Evolutionary conservation across 2,888 invertebrate species (phyloP).

Genomic region (Phalera bucephala): DNA sequence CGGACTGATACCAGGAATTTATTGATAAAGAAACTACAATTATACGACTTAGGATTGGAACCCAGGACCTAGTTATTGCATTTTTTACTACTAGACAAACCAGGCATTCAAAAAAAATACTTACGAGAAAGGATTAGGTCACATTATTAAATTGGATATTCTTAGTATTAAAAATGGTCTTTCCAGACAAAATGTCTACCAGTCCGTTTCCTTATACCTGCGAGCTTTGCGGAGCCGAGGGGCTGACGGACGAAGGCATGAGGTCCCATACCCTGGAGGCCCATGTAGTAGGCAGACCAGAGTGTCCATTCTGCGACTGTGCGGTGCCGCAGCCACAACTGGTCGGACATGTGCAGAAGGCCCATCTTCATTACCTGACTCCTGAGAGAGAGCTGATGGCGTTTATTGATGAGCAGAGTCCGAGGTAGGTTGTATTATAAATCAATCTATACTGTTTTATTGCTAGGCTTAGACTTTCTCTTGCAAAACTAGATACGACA

Average conservation of each 20-base stretch:
- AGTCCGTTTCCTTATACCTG: conserved; percentile 84
- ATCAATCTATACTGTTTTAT: too few species aligned
- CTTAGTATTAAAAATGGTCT: too few species aligned
- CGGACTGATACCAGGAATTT: too few species aligned
- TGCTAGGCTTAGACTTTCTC: too few species aligned
- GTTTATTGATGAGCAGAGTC: conserved; percentile 89
- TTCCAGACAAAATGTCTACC: conserved; percentile 56
- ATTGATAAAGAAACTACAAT: too few species aligned
- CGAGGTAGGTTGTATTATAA: conserved; percentile 60
- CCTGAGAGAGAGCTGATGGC: conserved; percentile 90
- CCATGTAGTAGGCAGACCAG: conserved; percentile 90
- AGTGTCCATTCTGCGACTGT: conserved; percentile 92
- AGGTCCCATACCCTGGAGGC: conserved; percentile 89
- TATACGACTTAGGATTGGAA: too few species aligned
- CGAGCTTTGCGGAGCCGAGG: conserved; percentile 93
- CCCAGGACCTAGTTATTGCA: too few species aligned
- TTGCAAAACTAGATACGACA: too few species aligned
- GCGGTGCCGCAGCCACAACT: conserved; percentile 89
- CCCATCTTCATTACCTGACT: conserved; percentile 92
- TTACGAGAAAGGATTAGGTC: too few species aligned
- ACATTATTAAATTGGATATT: too few species aligned
- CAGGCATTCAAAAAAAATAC: too few species aligned
- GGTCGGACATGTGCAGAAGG: conserved; percentile 90
- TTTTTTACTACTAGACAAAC: too few species aligned
- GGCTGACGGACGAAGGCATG: conserved; percentile 90